Conservation (phyloP, 2,888 invertebrate genomes). For the Drosophila nr. perissopoda region DNA sequence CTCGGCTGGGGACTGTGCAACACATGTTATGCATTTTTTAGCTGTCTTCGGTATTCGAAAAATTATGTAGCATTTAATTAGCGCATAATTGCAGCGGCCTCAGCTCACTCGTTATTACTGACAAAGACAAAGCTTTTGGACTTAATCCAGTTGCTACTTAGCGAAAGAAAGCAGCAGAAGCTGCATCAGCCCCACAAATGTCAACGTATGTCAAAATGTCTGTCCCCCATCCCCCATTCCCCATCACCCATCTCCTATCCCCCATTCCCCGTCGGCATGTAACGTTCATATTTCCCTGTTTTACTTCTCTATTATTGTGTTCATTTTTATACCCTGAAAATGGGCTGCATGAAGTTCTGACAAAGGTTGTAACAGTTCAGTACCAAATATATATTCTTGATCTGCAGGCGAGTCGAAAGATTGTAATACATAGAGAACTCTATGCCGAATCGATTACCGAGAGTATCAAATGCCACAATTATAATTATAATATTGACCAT, state of each 20-base stretch:
- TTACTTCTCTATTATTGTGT: not conserved
- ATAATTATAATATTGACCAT: not conserved
- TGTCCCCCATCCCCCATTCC: not conserved
- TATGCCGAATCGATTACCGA: not conserved
- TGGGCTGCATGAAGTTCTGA: not conserved
- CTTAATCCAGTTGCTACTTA: conserved; percentile 54
- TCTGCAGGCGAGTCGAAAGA: not conserved
- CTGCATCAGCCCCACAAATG: conserved; percentile 37
- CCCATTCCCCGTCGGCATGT: not conserved
- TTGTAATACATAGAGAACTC: not conserved
- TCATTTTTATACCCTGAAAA: not conserved
- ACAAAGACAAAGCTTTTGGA: conserved; percentile 28
- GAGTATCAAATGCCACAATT: not conserved
- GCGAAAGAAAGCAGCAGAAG: not conserved
- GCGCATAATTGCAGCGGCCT: conserved; percentile 74
- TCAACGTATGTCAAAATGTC: conserved; percentile 62
- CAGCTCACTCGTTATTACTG: conserved; percentile 30
- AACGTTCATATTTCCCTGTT: conserved; percentile 9
- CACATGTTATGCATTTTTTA: conserved; percentile 80
- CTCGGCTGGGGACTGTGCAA: conserved; percentile 51
- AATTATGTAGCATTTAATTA: conserved; percentile 81
- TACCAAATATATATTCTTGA: not conserved
- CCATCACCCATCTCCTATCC: not conserved
- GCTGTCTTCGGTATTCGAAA: conserved; percentile 76
- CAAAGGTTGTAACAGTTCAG: not conserved